Conservation (phyloP, 2,888 invertebrate species). For the Chymomyza procnemis region DNA sequence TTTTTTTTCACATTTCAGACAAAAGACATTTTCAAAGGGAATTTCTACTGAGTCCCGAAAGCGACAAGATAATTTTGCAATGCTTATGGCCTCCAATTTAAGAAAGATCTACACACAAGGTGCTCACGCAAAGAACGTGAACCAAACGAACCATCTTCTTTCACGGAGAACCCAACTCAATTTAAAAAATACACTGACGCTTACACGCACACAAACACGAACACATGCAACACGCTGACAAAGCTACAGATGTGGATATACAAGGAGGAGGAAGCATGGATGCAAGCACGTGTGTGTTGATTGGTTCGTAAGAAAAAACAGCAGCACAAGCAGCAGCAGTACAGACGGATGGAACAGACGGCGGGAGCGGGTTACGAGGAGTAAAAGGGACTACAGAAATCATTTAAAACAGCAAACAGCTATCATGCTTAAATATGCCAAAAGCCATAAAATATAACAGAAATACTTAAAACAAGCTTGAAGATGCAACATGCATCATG, state of each 20-base stretch:
- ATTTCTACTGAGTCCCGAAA: conserved; percentile 45
- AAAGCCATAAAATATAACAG: conserved; percentile 25
- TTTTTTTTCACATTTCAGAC: background rate
- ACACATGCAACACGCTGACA: background rate
- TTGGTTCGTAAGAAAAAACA: conserved; percentile 68
- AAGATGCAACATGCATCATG: conserved; percentile 19
- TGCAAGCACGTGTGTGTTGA: conserved; percentile 63
- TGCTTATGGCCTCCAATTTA: conserved; percentile 71
- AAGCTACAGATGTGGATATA: background rate
- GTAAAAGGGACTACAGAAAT: conserved; percentile 51
- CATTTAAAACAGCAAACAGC: conserved; percentile 64
- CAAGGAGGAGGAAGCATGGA: background rate
- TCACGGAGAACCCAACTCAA: conserved; percentile 26
- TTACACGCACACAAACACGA: conserved; percentile 7
- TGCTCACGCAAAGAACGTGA: conserved; percentile 50
- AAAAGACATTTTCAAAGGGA: conserved; percentile 58
- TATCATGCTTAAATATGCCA: conserved; percentile 70
- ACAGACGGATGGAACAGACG: too few species aligned
- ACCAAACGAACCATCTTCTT: background rate
- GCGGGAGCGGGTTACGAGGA: too few species aligned
- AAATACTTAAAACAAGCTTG: conserved; percentile 6
- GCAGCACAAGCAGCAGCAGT: conserved; percentile 46
- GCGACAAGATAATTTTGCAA: conserved; percentile 72
- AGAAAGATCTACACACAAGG: conserved; percentile 65
- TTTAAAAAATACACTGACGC: conserved; percentile 22